Conservation (phyloP, 2,888 invertebrate species). For the Antheraea assamensis region DNA sequence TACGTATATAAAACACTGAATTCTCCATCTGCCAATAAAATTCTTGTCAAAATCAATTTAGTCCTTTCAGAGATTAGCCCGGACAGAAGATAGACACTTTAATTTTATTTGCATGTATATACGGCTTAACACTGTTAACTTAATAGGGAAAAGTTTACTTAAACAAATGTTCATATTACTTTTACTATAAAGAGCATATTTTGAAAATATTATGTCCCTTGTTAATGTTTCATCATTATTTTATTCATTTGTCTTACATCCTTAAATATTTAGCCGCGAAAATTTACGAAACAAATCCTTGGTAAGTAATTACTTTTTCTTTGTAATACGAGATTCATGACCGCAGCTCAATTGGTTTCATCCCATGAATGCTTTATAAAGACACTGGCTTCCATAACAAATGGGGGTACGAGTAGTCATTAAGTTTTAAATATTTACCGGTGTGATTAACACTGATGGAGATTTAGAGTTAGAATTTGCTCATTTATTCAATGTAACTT, state of each 20-base stretch:
- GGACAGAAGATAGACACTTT: no score
- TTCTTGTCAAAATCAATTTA: background rate
- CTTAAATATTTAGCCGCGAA: constrained; percentile 17
- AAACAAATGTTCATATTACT: background rate
- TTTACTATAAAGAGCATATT: background rate
- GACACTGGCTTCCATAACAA: constrained; percentile 43
- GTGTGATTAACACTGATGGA: constrained; percentile 31
- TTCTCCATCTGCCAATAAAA: no score
- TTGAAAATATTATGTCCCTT: background rate
- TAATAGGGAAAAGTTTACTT: background rate
- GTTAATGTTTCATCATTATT: background rate
- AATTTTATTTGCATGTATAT: no score
- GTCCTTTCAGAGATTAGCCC: background rate
- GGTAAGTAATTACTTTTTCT: constrained; percentile 46
- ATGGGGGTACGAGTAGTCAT: constrained; percentile 43
- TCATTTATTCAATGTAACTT: background rate
- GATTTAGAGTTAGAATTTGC: constrained; percentile 18
- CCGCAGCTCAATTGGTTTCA: constrained; percentile 48
- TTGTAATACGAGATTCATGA: constrained; percentile 36
- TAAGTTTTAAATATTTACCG: constrained; percentile 40
- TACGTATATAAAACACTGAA: no score
- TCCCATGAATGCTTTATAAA: constrained; percentile 55
- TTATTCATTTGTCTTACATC: background rate
- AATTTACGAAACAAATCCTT: constrained; percentile 29
- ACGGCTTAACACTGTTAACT: background rate